Evolutionary conservation across 2,888 invertebrate species (phyloP).

Genomic region (Mesochorus sp.): DNA sequence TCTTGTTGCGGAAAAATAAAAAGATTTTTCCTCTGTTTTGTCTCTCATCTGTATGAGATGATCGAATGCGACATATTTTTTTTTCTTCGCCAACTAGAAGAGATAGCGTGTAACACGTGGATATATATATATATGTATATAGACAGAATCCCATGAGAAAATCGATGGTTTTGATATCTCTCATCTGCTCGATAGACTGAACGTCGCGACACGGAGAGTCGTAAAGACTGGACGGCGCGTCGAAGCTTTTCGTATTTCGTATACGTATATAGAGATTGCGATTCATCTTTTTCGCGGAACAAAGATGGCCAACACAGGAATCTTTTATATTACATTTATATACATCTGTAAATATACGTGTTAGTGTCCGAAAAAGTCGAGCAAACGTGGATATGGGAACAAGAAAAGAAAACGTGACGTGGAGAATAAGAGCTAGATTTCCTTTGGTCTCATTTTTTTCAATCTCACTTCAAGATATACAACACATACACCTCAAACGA

Average conservation of each 20-base stretch:
- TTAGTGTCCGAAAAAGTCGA: neutral
- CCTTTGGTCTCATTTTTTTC: constrained; percentile 25
- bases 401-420: constrained; percentile 14
- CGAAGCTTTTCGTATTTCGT: too few species aligned
- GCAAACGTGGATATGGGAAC: neutral
- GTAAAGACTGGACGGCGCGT: neutral
- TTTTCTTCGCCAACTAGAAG: neutral
- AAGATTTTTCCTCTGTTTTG: too few species aligned
- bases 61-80: neutral
- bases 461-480: neutral
- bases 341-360: neutral
- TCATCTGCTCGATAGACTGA: constrained; percentile 30
- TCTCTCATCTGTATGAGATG: neutral
- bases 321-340: neutral
- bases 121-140: neutral
- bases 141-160: constrained; percentile 1
- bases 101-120: neutral
- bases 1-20: too few species aligned
- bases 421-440: constrained; percentile 36
- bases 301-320: neutral
- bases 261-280: neutral
- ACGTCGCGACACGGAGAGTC: constrained; percentile 33
- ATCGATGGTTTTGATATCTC: constrained; percentile 34
- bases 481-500: constrained; percentile 5
- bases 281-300: constrained; percentile 19